Percentiles rank a stretch among this genome's conserved stretches.
Conservation (phyloP, 2,888 invertebrate species). For the Trissolcus japonicus region DNA sequence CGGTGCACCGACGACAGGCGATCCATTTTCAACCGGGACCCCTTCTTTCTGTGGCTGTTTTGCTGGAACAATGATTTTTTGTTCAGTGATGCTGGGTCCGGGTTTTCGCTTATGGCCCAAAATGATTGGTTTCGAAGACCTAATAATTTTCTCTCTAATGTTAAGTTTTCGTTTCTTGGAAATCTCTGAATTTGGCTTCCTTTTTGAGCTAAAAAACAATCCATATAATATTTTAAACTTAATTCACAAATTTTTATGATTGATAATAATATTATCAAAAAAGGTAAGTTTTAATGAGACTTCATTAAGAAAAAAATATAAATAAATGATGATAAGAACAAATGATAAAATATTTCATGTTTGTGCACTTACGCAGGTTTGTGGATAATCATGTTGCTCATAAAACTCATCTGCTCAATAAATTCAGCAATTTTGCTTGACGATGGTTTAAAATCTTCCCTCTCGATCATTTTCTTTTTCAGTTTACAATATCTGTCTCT, state of each 20-base stretch:
- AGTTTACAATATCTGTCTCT: constrained; percentile 14
- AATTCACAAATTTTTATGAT: not conserved
- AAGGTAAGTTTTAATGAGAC: not conserved
- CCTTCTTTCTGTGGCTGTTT: not conserved
- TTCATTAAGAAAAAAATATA: not conserved
- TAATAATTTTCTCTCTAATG: too few relatives aligned
- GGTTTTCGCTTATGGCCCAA: too few relatives aligned
- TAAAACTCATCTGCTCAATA: constrained; percentile 26
- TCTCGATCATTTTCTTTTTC: constrained; percentile 15
- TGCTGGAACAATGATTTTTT: too few relatives aligned
- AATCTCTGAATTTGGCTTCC: too few relatives aligned
- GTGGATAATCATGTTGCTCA: constrained; percentile 20
- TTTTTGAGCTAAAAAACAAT: too few relatives aligned
- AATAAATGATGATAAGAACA: not conserved
- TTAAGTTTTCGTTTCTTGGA: not conserved
- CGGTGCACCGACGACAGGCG: not conserved
- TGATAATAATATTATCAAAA: not conserved
- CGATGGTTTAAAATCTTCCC: not conserved
- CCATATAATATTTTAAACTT: not conserved
- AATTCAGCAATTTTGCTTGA: constrained; percentile 16
- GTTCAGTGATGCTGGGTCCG: too few relatives aligned
- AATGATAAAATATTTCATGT: not conserved
- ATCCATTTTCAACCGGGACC: not conserved
- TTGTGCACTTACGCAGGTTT: constrained; percentile 10
- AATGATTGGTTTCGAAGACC: too few relatives aligned